A percentile compares a stretch with the other conserved stretches of the same genome.
Conservation (phyloP, 2,113 vertebrate genomes). For the Fulica atra region DNA sequence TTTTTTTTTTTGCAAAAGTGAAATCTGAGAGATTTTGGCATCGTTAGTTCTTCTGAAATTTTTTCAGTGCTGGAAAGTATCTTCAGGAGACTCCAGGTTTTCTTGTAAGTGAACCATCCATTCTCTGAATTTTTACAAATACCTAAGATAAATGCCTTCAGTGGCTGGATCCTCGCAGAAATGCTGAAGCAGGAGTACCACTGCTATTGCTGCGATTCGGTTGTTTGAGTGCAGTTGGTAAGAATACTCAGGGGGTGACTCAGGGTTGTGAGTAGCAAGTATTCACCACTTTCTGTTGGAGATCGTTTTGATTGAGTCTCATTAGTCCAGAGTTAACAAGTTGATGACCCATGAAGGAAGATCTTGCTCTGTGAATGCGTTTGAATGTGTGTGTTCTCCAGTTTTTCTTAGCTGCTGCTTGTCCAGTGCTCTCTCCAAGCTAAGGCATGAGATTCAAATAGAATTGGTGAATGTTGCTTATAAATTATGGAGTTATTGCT, state of each 20-base stretch:
- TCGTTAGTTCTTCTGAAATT: not conserved
- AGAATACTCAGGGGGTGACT: not conserved
- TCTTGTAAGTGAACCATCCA: not conserved
- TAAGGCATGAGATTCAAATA: not conserved
- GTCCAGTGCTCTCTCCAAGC: not conserved
- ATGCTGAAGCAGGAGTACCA: not conserved
- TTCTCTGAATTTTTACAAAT: not conserved
- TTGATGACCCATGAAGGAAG: not conserved
- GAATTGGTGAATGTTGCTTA: not conserved
- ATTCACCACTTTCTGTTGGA: not conserved
- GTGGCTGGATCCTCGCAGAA: not conserved
- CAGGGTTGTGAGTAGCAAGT: not conserved
- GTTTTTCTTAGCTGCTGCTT: not conserved
- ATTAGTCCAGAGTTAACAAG: not conserved
- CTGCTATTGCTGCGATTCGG: not conserved
- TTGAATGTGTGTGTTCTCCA: not conserved
- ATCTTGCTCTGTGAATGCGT: not conserved
- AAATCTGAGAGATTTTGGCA: not conserved
- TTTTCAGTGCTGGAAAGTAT: not conserved
- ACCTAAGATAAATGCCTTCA: rapidly evolving
- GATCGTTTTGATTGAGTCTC: not conserved
- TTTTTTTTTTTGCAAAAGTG: not conserved
- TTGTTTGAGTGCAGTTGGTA: not conserved
- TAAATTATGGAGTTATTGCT: not conserved
- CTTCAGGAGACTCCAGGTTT: not conserved